Evolutionary conservation across 2,113 vertebrate species (phyloP).

Genomic region (Bagarius yarrelli): DNA sequence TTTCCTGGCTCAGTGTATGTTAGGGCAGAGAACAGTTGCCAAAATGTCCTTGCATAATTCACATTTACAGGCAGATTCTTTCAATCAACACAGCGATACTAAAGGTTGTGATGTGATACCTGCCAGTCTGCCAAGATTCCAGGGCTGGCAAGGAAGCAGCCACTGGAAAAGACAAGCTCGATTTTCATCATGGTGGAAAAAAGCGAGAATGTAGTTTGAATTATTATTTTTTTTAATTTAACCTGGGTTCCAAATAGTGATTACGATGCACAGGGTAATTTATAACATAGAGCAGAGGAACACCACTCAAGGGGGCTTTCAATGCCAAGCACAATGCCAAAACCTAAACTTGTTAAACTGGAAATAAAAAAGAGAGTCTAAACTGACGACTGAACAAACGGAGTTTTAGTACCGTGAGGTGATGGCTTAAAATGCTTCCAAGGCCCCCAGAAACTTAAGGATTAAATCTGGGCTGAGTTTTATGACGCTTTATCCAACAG

Average conservation of each 20-base stretch:
- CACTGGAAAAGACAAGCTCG: constrained; percentile 39
- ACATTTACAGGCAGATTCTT: constrained; percentile 31
- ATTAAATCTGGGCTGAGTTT: not conserved
- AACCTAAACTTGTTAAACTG: constrained; percentile 9
- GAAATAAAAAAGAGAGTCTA: not conserved
- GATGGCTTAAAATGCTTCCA: constrained; percentile 4
- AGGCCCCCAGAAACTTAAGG: not conserved
- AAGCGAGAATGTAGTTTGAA: not conserved
- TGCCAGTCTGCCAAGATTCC: constrained; percentile 43
- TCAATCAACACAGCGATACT: constrained; percentile 36
- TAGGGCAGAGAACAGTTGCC: constrained; percentile 4
- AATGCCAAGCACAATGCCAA: constrained; percentile 1
- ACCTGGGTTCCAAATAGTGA: constrained; percentile 27
- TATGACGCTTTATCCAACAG: not conserved
- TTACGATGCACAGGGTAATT: constrained; percentile 26
- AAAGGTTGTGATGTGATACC: constrained; percentile 42
- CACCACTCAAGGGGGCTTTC: constrained; percentile 14
- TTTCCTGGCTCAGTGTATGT: not conserved
- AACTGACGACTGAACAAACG: not conserved
- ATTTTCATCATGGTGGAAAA: constrained; percentile 42
- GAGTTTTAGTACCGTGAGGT: not conserved
- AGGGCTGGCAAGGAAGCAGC: constrained; percentile 11
- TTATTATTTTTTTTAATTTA: constrained; percentile 22
- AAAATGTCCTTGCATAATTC: constrained; percentile 6
- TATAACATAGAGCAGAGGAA: not conserved